Percentiles rank a stretch among this genome's conserved stretches.
Conservation (phyloP, 1,140 invertebrate genomes). For the fruit fly (Drosophila melanogaster) region DNA sequence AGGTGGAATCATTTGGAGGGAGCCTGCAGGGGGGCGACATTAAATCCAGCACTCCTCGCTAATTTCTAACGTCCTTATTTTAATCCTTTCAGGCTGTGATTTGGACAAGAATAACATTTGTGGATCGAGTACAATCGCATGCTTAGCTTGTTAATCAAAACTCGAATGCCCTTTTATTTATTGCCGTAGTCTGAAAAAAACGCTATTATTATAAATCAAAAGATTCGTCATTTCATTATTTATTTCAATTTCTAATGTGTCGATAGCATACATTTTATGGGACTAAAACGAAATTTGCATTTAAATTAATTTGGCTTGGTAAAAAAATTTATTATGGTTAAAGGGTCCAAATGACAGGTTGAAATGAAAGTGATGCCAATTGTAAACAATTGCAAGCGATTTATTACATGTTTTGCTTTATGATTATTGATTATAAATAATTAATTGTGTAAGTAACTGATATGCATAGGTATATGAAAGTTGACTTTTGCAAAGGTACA, state of each 20-base stretch:
- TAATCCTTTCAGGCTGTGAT: background rate
- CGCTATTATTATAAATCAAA: background rate
- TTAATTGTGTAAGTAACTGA: background rate
- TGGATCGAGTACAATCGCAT: background rate
- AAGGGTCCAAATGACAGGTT: background rate
- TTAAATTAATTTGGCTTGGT: background rate
- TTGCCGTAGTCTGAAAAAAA: background rate
- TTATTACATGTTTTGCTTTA: no score
- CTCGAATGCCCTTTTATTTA: conserved; percentile 1
- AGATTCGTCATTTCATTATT: conserved; percentile 5
- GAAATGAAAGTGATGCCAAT: background rate
- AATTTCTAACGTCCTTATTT: background rate
- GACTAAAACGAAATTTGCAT: background rate
- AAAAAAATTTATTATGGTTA: background rate
- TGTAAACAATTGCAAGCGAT: background rate
- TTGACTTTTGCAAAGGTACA: conserved; percentile 18
- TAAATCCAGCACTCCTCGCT: no score
- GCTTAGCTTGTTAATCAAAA: background rate
- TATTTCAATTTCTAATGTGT: background rate
- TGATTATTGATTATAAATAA: no score
- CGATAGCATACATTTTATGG: background rate
- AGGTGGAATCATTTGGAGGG: conserved; percentile 86
- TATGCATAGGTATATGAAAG: background rate
- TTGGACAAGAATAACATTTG: background rate
- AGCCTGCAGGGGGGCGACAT: no score